phyloP scores from a whole-genome alignment of 2,113 vertebrate species.

The Trematocara nigrifrons region DNA sequence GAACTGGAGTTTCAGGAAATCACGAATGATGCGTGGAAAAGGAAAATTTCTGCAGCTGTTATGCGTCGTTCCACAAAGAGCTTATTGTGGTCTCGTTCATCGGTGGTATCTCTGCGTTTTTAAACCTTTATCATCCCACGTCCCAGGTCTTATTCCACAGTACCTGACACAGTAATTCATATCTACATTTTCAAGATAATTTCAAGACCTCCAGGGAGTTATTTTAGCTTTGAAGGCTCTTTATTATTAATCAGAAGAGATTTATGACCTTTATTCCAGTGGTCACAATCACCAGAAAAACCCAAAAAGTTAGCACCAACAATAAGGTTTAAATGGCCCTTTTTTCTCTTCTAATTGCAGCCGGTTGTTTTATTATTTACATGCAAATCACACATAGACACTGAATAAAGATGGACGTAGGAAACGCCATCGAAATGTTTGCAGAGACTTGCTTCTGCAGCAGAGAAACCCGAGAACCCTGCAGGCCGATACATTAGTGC shows the following conservation, averaged over 20 bases:
- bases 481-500: background rate
- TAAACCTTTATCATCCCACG: background rate
- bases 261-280: background rate
- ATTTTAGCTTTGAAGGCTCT: background rate
- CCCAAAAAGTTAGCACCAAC: background rate
- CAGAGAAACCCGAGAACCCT: background rate
- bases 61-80: background rate
- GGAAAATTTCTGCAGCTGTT: background rate
- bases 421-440: rapidly evolving
- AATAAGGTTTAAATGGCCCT: background rate
- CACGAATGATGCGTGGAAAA: background rate
- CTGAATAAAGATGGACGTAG: rapidly evolving
- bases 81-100: background rate
- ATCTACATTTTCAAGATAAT: background rate
- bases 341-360: background rate
- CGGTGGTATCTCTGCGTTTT: background rate
- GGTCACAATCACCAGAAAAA: background rate
- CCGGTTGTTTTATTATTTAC: background rate
- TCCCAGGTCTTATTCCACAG: background rate
- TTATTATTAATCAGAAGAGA: background rate
- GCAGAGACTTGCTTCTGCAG: background rate
- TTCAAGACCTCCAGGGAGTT: background rate
- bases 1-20: background rate
- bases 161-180: background rate
- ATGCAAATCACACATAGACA: background rate